Percentiles rank a stretch among this genome's conserved stretches.
Conservation (phyloP, 2,888 invertebrate genomes). For the Platycheirus rosarum region DNA sequence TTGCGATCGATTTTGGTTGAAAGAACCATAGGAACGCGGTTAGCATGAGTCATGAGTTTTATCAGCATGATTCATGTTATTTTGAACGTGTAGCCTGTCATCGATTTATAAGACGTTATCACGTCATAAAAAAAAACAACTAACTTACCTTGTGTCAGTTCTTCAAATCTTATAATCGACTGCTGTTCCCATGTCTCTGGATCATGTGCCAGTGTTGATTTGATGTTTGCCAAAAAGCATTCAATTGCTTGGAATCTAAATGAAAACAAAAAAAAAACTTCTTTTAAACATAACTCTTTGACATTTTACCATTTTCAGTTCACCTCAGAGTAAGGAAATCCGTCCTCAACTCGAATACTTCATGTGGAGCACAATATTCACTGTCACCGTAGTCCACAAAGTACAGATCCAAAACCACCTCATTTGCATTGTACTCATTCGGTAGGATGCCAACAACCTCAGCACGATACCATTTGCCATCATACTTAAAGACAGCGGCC, state of each 20-base stretch:
- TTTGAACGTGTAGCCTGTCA: too few species aligned
- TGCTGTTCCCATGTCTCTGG: constrained; percentile 85
- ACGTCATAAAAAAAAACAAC: too few species aligned
- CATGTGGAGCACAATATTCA: constrained; percentile 86
- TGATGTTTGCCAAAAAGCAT: constrained; percentile 90
- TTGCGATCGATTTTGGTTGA: too few species aligned
- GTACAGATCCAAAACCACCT: constrained; percentile 88
- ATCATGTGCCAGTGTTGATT: constrained; percentile 83
- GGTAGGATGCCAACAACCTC: constrained; percentile 87
- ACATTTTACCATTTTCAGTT: not conserved
- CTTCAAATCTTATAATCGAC: constrained; percentile 87
- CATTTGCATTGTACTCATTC: constrained; percentile 85
- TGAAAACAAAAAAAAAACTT: not conserved
- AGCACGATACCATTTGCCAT: constrained; percentile 88
- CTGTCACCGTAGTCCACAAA: constrained; percentile 95
- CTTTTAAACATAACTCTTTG: not conserved
- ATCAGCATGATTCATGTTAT: too few species aligned
- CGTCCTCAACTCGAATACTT: constrained; percentile 89
- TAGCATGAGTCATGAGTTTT: too few species aligned
- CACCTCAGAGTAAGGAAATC: constrained; percentile 84
- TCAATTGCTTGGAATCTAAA: constrained; percentile 90
- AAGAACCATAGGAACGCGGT: too few species aligned
- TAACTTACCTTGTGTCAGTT: constrained; percentile 85
- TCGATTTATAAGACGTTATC: too few species aligned
- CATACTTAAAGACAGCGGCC: constrained; percentile 91